Percentiles rank a stretch among this genome's conserved stretches.
Conservation (phyloP, 30 jellyfish, hydroid and myxozoan species). For the Calvadosia cruxmelitensis region DNA sequence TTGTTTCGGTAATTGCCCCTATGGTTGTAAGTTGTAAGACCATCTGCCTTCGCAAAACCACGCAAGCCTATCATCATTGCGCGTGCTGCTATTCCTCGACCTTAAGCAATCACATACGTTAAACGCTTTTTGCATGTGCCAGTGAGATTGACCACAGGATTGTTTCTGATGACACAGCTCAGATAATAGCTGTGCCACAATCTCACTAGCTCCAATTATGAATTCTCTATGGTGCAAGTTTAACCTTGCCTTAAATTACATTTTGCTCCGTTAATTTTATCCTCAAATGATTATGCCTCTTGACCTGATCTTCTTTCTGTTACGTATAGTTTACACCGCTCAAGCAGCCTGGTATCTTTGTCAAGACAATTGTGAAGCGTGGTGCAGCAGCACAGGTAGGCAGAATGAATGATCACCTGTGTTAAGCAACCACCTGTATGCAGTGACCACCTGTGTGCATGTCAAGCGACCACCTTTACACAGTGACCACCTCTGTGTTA, state of each 20-base stretch:
- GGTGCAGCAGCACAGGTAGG: slow-evolving; percentile 90
- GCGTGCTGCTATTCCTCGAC: background rate
- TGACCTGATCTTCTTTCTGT: no score
- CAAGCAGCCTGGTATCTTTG: slow-evolving; percentile 53
- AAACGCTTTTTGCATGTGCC: background rate
- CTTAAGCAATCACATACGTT: background rate
- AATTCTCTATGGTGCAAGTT: no score
- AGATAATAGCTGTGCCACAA: no score
- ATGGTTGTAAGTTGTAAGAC: no score
- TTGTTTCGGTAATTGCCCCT: no score
- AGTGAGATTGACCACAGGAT: background rate
- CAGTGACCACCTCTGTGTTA: no score
- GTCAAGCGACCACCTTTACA: no score
- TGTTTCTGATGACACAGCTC: background rate
- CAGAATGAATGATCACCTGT: background rate
- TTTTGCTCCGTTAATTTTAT: no score
- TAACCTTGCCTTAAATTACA: no score
- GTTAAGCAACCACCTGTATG: background rate
- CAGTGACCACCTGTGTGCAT: background rate
- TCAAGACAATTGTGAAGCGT: slow-evolving; percentile 62
- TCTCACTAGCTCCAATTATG: no score
- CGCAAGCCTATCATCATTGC: background rate
- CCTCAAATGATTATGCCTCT: no score
- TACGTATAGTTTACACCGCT: slow-evolving; percentile 74
- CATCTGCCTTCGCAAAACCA: background rate